Base-by-base conservation (phyloP, 2,113 vertebrate species). In the Cricetomys ansorgei region DNA sequence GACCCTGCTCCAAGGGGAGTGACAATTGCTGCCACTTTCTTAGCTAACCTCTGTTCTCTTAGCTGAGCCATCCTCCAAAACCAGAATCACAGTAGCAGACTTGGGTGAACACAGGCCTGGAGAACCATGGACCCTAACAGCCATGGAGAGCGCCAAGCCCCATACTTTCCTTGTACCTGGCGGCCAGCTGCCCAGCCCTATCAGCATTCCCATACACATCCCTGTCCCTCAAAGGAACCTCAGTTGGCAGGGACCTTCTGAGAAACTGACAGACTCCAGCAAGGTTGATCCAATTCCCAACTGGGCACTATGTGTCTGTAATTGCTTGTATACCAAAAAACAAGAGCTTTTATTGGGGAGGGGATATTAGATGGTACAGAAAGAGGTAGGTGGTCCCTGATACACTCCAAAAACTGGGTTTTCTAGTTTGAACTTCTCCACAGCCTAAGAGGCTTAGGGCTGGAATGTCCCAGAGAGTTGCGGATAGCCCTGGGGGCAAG, bases 381-480 rank as follows among this genome's bases (percentile, higher is more conserved):
- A 91, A 76, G 81, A 96, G 93, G 96, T 98, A 98, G 98, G 98
- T 98, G 98, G 98, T 98, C 98, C 80, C 2, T 5, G 73, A 91
- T 91, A 13, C 91, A 97, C 96, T 97, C 89, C 87, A 92, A 95
- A 97, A 98, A 98, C 97, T 98, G 97, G 97, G 97, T 97, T 98
- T 98, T 98, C 98, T 97, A 97, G 98, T 98, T 97, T 98, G 88
- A 98, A 97, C 97, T 97, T 97, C 97, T 97, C 96, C 67, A 5
- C 50, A 31, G 97, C 88, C 92, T 97, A 96, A 97, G 97, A 98
- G 95, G 97, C 97, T 98, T 98, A 98, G 79, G 92, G 96, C 90
- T 97, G 98, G 98, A 98, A 98, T 98, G 98, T 98, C 98, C 92
- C 96, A 29, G 93, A 94, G 97, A 98, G 94, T 93, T 95, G 55